Conservation (phyloP, 2,113 vertebrate species). For the Anser brachyrhynchus region DNA sequence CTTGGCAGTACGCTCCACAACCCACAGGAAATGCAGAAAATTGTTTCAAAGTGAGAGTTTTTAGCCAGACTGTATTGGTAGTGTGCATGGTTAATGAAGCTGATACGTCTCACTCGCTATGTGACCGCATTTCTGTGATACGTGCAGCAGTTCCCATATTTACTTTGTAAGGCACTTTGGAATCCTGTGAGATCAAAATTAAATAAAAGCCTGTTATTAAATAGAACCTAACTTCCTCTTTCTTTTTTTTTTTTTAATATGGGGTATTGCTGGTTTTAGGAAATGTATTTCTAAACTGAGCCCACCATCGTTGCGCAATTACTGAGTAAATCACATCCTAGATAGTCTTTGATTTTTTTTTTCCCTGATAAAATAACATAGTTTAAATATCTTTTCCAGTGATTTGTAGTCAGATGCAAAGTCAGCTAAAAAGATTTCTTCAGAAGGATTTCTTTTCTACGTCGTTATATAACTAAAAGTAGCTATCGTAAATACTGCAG, state of each 20-base stretch:
- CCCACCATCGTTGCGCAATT: constrained; percentile 56
- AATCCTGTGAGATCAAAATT: constrained; percentile 51
- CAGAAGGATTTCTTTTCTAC: constrained; percentile 40
- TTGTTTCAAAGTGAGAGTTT: not conserved
- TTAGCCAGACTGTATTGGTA: not conserved
- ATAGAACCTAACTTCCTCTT: not conserved
- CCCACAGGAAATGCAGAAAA: not conserved
- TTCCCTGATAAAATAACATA: constrained; percentile 27
- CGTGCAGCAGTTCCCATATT: not conserved
- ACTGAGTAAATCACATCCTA: constrained; percentile 50
- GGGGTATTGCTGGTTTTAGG: constrained; percentile 31
- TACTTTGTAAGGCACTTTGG: not conserved
- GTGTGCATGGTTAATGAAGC: not conserved
- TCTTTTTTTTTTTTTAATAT: not conserved
- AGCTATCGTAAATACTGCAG: constrained; percentile 4
- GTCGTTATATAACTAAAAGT: constrained; percentile 26
- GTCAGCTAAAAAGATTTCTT: constrained; percentile 49
- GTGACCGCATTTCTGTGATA: not conserved
- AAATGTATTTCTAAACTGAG: constrained; percentile 41
- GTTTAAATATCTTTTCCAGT: constrained; percentile 58
- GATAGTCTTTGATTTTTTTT: constrained; percentile 36
- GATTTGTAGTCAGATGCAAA: constrained; percentile 54
- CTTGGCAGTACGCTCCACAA: constrained; percentile 3
- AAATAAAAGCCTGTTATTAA: constrained; percentile 21
- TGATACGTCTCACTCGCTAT: not conserved